Evolutionary conservation across 1,140 invertebrate species (phyloP).

Genomic region (Pseudobourletiella spinata): DNA sequence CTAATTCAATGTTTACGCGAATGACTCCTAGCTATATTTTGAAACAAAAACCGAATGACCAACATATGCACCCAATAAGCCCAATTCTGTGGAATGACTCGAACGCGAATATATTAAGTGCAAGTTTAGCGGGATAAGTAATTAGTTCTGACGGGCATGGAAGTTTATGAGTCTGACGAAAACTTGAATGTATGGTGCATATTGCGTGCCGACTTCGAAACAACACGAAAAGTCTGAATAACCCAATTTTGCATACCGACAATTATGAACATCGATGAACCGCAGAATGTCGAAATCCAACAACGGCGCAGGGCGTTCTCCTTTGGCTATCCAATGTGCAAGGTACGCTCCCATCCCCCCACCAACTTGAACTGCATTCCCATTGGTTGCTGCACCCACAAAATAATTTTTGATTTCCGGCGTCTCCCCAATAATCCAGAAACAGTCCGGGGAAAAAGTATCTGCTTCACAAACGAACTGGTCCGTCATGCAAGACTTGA

Average conservation of each 20-base stretch:
- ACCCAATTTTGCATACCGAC: neutral
- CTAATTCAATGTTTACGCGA: too few species aligned
- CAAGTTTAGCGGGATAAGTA: too few species aligned
- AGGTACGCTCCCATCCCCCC: conserved; percentile 64
- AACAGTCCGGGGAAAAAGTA: conserved; percentile 55
- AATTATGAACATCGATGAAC: neutral
- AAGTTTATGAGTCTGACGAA: too few species aligned
- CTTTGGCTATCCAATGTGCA: conserved; percentile 36
- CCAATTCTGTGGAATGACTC: too few species aligned
- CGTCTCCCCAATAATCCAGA: conserved; percentile 84
- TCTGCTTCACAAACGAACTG: neutral
- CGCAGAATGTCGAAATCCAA: conserved; percentile 46
- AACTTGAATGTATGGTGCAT: too few species aligned
- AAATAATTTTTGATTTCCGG: conserved; percentile 92
- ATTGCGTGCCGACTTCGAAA: too few species aligned
- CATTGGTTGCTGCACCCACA: conserved; percentile 71
- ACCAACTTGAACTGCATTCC: conserved; percentile 53
- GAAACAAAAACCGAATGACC: too few species aligned
- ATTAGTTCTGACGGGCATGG: too few species aligned
- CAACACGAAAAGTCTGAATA: too few species aligned
- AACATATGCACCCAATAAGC: too few species aligned
- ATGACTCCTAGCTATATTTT: too few species aligned
- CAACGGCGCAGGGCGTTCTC: conserved; percentile 56
- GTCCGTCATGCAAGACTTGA: neutral
- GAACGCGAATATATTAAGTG: too few species aligned